Evolutionary conservation across 2,888 invertebrate genomes (phyloP), one percentile per base, ranked within the genome.

Genomic region (Nomada lathburiana): DNA sequence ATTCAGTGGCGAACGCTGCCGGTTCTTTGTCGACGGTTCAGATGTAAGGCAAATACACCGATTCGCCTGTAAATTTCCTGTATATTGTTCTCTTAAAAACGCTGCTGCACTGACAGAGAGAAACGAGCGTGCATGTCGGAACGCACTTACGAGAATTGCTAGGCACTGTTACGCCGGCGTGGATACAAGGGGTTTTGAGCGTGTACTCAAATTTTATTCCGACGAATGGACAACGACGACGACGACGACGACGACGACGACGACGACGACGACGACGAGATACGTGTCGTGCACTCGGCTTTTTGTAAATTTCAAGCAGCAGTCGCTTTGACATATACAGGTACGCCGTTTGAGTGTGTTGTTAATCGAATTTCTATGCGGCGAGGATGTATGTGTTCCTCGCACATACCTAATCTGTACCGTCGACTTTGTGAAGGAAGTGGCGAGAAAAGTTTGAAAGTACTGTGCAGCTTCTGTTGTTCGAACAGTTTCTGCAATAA

Each of bases 321-420:
- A 26, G 44, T 47, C 13, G n/a, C 44, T 67, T 18, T 11, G 64
- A n/a, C 18, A 50, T 4, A n/a, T 20, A 29, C 7, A 36, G 13
- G 23, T 36, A 29, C 42, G 26, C 44, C 20, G 29, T n/a, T 62
- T 36, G 13, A 36, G 44, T 7, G n/a, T 23, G 18, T n/a, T 55
- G 20, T 69, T 69, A 57, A 69, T 69, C 62, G 69, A 76, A 69
- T 76, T 76, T 69, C 69, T 69, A 55, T 42, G 52, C 57, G 53
- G 36, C 47, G 50, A 13, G 23, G n/a, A 16, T 67, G 52, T 44
- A 60, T 18, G 67, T 53, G 62, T 47, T 47, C 69, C n/a, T 42
- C n/a, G 42, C 47, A n/a, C 42, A 26, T 47, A 47, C 55, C 55
- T 76, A 63, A 63, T 69, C 55, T 23, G 53, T 26, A 26, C 47